phyloP scores from a whole-genome alignment of 1,140 invertebrate species.

The Agraylea sexmaculata region DNA sequence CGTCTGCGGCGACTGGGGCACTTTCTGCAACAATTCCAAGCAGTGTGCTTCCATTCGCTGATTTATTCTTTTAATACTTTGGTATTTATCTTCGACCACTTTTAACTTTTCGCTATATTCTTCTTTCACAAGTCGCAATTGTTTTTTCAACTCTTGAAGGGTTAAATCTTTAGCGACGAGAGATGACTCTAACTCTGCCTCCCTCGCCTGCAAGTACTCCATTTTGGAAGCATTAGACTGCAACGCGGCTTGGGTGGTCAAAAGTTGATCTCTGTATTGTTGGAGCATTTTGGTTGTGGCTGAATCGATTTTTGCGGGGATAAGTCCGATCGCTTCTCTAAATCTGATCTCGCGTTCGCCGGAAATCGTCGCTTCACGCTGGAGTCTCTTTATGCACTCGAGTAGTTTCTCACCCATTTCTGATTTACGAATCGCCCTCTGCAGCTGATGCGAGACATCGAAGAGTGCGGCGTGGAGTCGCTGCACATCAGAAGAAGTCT shows the following conservation, averaged over 20 bases:
- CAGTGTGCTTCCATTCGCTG: conserved; percentile 54
- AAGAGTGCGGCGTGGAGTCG: conserved; percentile 34
- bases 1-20: conserved; percentile 23
- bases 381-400: conserved; percentile 37
- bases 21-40: conserved; percentile 41
- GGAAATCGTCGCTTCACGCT: conserved; percentile 40
- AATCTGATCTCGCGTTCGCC: conserved; percentile 32
- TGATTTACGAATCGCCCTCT: conserved; percentile 39
- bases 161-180: conserved; percentile 37
- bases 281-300: conserved; percentile 9
- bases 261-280: conserved; percentile 18
- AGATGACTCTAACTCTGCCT: conserved; percentile 36
- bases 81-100: conserved; percentile 61
- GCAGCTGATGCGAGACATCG: conserved; percentile 42
- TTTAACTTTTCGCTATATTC: conserved; percentile 40
- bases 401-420: conserved; percentile 40
- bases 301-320: conserved; percentile 18
- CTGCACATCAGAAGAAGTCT: conserved; percentile 29
- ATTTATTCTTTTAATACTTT: conserved; percentile 53
- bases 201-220: conserved; percentile 29
- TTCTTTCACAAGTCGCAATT: conserved; percentile 38
- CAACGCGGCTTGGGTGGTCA: conserved; percentile 30
- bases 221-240: conserved; percentile 32
- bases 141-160: conserved; percentile 35
- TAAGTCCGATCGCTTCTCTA: conserved; percentile 17